A percentile compares a stretch with the other conserved stretches of the same genome.
phyloP scores from a whole-genome alignment of 1,140 invertebrate genomes.

The Apis florea region DNA sequence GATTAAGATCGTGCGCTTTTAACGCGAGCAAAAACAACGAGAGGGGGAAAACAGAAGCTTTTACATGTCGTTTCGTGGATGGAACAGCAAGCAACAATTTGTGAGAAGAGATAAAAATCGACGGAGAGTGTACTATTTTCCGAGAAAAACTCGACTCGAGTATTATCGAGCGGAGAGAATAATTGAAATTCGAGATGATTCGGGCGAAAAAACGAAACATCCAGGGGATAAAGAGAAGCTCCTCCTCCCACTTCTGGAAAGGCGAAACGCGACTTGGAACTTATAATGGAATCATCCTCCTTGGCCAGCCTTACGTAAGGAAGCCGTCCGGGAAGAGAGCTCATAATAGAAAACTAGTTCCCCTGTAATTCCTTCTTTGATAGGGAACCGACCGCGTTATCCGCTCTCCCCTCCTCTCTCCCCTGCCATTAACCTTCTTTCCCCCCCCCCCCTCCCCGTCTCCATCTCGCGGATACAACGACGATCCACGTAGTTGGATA shows the following conservation, averaged over 20 bases:
- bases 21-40: neutral
- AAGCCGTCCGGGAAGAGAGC: slow-evolving; percentile 27
- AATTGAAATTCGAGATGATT: too few species aligned
- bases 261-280: slow-evolving; percentile 36
- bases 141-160: too few species aligned
- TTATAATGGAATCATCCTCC: slow-evolving; percentile 65
- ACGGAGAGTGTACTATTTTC: too few species aligned
- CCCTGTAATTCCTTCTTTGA: slow-evolving; percentile 62
- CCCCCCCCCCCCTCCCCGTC: neutral
- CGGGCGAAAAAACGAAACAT: slow-evolving; percentile 22
- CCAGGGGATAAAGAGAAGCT: neutral
- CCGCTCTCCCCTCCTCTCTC: too few species aligned
- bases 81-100: too few species aligned
- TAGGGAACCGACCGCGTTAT: slow-evolving; percentile 39
- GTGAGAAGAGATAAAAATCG: too few species aligned
- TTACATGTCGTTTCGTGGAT: too few species aligned
- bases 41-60: too few species aligned
- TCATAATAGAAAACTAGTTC: slow-evolving; percentile 63
- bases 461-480: slow-evolving; percentile 2
- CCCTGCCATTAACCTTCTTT: neutral
- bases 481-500: slow-evolving; percentile 38
- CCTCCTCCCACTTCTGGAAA: neutral
- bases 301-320: slow-evolving; percentile 41
- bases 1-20: slow-evolving; percentile 26
- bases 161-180: too few species aligned